Evolutionary conservation across 64 coral and sea anemone genomes (phyloP).

Genomic region (Cladopsammia gracilis): DNA sequence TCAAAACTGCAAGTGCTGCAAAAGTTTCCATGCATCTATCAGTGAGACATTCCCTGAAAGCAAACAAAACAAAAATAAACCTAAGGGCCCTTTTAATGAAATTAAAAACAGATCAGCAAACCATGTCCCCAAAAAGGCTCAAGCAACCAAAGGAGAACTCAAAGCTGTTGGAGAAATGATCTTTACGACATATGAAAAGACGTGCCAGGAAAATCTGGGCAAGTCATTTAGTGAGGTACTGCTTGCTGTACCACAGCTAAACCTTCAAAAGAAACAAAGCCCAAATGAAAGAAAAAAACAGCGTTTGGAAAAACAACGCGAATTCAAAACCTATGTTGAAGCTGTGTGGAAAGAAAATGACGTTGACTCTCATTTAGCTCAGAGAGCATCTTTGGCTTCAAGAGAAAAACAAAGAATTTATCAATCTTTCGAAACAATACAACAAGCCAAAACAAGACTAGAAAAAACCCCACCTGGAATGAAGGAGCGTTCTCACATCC

Average conservation of each 20-base stretch:
- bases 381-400: neutral
- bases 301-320: neutral
- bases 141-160: neutral
- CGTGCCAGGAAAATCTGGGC: slow-evolving; percentile 14
- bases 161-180: slow-evolving; percentile 1
- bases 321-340: neutral
- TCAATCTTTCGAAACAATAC: neutral
- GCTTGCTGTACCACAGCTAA: neutral
- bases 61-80: too few relatives aligned
- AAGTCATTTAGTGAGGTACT: slow-evolving; percentile 9
- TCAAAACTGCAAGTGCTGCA: too few relatives aligned
- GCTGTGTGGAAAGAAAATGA: neutral
- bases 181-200: neutral
- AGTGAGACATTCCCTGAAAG: too few relatives aligned
- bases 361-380: neutral
- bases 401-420: slow-evolving; percentile 8
- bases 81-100: too few relatives aligned
- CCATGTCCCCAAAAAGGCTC: neutral
- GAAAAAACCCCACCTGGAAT: too few relatives aligned
- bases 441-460: neutral
- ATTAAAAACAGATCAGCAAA: too few relatives aligned
- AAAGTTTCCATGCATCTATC: too few relatives aligned
- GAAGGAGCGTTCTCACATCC: neutral
- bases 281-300: neutral
- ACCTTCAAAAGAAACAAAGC: neutral